These are phyloP conservation scores for Adelphocoris suturalis DNA, from an alignment of 2,888 invertebrate genomes.

Conservation along the genomic window DNA sequence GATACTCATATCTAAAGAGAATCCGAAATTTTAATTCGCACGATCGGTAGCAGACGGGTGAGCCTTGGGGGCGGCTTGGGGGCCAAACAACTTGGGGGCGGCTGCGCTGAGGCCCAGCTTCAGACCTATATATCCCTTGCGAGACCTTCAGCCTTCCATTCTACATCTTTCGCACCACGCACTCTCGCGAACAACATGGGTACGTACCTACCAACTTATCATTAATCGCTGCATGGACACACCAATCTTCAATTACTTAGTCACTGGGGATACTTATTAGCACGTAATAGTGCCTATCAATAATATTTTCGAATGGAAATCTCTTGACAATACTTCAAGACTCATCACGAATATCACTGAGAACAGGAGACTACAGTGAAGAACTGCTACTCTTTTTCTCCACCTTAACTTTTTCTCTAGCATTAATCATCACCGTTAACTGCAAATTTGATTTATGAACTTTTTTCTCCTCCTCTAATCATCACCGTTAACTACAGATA, in stretches of 20 bases:
- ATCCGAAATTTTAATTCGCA: not conserved
- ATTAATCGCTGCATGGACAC: not conserved
- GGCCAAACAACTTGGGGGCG: slow-evolving; percentile 43
- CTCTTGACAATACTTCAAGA: no score
- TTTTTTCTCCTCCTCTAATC: no score
- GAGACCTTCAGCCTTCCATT: slow-evolving; percentile 28
- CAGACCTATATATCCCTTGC: slow-evolving; percentile 50
- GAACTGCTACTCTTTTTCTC: no score
- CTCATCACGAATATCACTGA: no score
- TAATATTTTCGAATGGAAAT: no score
- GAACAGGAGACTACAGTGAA: no score
- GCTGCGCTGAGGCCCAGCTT: slow-evolving; percentile 47
- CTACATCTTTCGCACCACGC: slow-evolving; percentile 50
- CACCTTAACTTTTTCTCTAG: no score
- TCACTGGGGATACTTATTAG: not conserved
- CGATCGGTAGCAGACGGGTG: not conserved
- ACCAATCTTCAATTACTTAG: not conserved
- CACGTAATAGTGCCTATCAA: no score
- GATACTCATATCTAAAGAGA: no score
- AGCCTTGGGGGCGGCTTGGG: slow-evolving; percentile 11
- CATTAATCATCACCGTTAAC: no score
- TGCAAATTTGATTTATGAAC: no score
- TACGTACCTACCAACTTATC: slow-evolving; percentile 13
- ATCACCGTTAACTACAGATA: no score
- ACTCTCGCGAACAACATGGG: slow-evolving; percentile 56